These are phyloP conservation scores for Sitta europaea DNA, from an alignment of 2,113 vertebrate genomes.

Conservation along the genomic window DNA sequence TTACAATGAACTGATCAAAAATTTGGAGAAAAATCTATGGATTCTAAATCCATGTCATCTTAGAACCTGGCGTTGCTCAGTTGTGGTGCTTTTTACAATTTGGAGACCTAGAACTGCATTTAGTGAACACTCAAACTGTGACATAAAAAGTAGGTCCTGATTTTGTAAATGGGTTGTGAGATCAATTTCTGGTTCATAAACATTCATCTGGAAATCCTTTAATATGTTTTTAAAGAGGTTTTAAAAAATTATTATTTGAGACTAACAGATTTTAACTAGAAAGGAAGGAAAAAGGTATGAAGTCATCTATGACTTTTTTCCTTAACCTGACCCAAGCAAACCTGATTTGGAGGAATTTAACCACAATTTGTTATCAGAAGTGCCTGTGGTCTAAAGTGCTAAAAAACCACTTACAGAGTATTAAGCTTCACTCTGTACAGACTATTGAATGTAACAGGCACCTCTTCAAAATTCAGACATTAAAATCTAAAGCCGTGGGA, in stretches of 20 bases:
- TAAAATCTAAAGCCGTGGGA: background rate
- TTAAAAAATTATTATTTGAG: background rate
- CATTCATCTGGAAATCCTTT: background rate
- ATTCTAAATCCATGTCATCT: background rate
- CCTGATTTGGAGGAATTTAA: background rate
- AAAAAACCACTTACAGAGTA: background rate
- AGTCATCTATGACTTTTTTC: background rate
- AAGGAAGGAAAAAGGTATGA: background rate
- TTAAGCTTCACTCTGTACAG: background rate
- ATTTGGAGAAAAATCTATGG: background rate
- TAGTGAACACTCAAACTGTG: background rate
- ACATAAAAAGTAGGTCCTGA: background rate
- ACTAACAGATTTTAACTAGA: background rate
- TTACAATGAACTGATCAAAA: background rate
- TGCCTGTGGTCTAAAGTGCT: background rate
- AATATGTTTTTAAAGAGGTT: background rate
- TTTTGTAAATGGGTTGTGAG: background rate
- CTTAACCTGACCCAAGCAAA: background rate
- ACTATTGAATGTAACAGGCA: background rate
- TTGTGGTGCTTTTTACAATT: background rate
- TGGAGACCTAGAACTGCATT: background rate
- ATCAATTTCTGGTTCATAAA: background rate
- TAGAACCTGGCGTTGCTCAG: background rate
- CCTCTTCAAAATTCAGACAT: background rate
- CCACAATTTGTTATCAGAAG: background rate